These are phyloP conservation scores for Apogon hyalosoma DNA, from an alignment of 2,797 vertebrate genomes.

Conservation along the genomic window DNA sequence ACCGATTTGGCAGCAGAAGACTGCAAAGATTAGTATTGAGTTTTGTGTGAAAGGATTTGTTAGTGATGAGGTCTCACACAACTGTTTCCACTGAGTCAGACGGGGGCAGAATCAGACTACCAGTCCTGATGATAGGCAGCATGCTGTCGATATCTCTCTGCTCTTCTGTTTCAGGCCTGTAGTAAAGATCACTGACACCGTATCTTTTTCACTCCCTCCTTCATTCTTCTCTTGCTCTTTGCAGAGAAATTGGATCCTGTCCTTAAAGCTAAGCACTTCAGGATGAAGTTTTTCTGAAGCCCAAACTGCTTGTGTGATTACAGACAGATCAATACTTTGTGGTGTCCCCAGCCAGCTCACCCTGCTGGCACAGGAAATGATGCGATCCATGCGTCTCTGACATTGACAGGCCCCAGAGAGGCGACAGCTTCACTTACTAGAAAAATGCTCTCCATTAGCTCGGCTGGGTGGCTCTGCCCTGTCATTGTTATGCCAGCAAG, in stretches of 20 bases:
- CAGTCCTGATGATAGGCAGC: conserved; percentile 54
- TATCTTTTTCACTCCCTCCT: conserved; percentile 52
- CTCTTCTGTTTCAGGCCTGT: conserved; percentile 65
- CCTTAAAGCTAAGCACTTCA: conserved; percentile 82
- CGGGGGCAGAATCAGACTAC: conserved; percentile 41
- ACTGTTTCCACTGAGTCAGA: conserved; percentile 41
- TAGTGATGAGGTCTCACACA: conserved; percentile 37
- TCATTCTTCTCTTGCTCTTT: conserved; percentile 54
- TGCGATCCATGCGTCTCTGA: conserved; percentile 80
- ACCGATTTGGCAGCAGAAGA: conserved; percentile 8
- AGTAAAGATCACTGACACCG: conserved; percentile 70
- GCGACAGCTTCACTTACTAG: conserved; percentile 80
- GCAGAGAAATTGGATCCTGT: conserved; percentile 79
- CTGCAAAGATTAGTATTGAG: conserved; percentile 21
- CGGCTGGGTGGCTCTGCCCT: conserved; percentile 69
- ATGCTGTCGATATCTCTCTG: conserved; percentile 51
- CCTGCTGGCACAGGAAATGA: conserved; percentile 82
- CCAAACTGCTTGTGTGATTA: conserved; percentile 83
- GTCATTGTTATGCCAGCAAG: conserved; percentile 79
- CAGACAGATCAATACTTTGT: conserved; percentile 82
- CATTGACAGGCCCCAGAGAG: conserved; percentile 82
- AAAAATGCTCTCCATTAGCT: conserved; percentile 80
- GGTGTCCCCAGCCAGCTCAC: conserved; percentile 75
- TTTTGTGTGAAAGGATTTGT: conserved; percentile 40
- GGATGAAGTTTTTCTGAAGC: conserved; percentile 80